Conservation (phyloP, 2,797 vertebrate genomes). For the Euphonia xanthogaster region DNA sequence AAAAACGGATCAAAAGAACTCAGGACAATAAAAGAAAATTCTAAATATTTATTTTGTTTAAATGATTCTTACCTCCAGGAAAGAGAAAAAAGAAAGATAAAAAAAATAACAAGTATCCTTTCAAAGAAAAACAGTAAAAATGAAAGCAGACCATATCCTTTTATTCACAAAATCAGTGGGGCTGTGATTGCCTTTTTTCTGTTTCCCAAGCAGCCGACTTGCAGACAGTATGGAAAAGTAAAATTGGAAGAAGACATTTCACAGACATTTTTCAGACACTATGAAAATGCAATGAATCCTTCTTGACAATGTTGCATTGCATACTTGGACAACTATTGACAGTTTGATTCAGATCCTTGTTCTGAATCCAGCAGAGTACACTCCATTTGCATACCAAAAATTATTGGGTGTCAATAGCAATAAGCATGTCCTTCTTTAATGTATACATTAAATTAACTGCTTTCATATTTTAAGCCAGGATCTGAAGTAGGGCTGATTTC, state of each 20-base stretch:
- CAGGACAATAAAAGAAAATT: not conserved
- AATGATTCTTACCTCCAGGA: not conserved
- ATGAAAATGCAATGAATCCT: not conserved
- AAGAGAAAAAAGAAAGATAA: not conserved
- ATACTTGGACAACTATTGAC: not conserved
- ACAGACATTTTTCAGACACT: not conserved
- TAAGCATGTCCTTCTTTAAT: not conserved
- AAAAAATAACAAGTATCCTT: rapidly evolving
- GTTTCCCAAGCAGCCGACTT: not conserved
- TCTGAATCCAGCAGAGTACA: not conserved
- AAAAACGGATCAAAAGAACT: not conserved
- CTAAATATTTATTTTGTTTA: not conserved
- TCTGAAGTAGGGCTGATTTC: not conserved
- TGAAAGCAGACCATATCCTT: not conserved
- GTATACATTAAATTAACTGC: not conserved
- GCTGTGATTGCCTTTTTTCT: not conserved
- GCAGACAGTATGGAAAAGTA: not conserved
- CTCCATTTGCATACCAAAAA: not conserved
- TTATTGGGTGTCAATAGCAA: not conserved
- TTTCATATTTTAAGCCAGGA: not conserved
- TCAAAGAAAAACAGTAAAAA: not conserved
- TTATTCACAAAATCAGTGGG: not conserved
- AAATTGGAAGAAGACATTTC: not conserved
- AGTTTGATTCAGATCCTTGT: not conserved
- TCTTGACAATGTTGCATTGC: not conserved